Evolutionary conservation across 2,888 invertebrate species (phyloP), one percentile per base, ranked within the genome.

Genomic region (Cartodere bifasciata): DNA sequence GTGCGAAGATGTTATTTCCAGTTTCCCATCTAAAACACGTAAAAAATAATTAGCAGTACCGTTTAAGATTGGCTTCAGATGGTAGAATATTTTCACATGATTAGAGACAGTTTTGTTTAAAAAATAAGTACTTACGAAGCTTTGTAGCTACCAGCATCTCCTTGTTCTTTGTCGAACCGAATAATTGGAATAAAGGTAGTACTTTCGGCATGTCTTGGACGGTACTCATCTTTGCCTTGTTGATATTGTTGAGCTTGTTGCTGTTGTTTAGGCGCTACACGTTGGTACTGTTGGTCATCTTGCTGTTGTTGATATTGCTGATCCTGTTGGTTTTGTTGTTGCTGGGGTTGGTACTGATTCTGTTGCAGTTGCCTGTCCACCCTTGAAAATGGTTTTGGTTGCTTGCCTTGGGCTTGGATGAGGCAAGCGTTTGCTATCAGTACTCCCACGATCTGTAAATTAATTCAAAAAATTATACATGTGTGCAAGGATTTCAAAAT

Each of bases 171-270:
- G 50, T 83, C 81, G 56, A 82, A 84, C 43, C 72, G 68, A 37
- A 85, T 70, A 52, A 85, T 85, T 11, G 85, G 85, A 45, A 85
- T 79, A 56, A 64, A 75, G n/a, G 83, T 84, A 37, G 81, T 77
- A 11, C 72, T 70, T 23, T 71, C 70, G 31, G 50, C 61, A 58
- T 38, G 31, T 32, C 41, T 39, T 2, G 31, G 54, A 54, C 48
- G 61, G 57, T 55, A 62, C 16, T 67, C 62, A 38, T 63, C 58
- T 16, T 48, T 43, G 23, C 52, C 44, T 21, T 45, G 41, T 27
- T 45, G 43, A 29, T 47, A 45, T 17, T 42, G 38, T 17, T 38
- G 39, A 26, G 46, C 42, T 33, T 48, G 40, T 27, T 47, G 45
- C 30, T 44, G 43, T 31, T 47, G 45, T 23, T 47, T 41, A 16